A percentile compares a stretch with the other conserved stretches of the same genome.
phyloP scores from a whole-genome alignment of 1,140 invertebrate species.

The Antheraea mylitta region DNA sequence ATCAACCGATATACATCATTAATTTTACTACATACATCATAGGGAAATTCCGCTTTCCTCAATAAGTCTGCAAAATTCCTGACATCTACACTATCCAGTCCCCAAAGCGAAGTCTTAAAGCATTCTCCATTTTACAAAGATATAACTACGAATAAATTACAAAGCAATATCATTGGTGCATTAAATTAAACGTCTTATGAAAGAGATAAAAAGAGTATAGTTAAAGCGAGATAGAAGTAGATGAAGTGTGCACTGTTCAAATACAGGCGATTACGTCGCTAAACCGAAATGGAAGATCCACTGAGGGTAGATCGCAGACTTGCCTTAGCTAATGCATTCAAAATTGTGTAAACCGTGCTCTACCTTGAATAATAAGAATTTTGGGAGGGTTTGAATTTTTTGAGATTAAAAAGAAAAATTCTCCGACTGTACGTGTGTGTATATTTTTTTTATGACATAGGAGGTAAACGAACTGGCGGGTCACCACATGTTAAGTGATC shows the following conservation, averaged over 20 bases:
- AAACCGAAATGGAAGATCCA: constrained; percentile 33
- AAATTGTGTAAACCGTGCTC: constrained; percentile 10
- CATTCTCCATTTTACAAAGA: no score
- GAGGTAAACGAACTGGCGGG: no score
- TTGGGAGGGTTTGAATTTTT: not conserved
- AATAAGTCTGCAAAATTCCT: no score
- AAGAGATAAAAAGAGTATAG: constrained; percentile 23
- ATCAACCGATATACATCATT: no score
- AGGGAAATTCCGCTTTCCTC: no score
- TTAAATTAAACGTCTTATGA: constrained; percentile 58
- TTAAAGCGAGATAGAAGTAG: constrained; percentile 22
- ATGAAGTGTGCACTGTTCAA: constrained; percentile 39
- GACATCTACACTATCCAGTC: no score
- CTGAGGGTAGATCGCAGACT: constrained; percentile 7
- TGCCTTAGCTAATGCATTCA: constrained; percentile 16
- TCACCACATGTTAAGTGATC: no score
- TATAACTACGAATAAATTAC: not conserved
- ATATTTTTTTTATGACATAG: no score
- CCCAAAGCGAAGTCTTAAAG: no score
- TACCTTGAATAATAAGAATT: constrained; percentile 11
- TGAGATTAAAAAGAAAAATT: not conserved
- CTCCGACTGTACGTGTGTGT: no score
- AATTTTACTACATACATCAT: no score
- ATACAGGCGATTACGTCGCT: constrained; percentile 36
- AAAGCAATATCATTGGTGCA: constrained; percentile 45